A percentile compares a stretch with the other conserved stretches of the same genome.
Conservation (phyloP, 2,797 vertebrate species). For the Characodon lateralis region DNA sequence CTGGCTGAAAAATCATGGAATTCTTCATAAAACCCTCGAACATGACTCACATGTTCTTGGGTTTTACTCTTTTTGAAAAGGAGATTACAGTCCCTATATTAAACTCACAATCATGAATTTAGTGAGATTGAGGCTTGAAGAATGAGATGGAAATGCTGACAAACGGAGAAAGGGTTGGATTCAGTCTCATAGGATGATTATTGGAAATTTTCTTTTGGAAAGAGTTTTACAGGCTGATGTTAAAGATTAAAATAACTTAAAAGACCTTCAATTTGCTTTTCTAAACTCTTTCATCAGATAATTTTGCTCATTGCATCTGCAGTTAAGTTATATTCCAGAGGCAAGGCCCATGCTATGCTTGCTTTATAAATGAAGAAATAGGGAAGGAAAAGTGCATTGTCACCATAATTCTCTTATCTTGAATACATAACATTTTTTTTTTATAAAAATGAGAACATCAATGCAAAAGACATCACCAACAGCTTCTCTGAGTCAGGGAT, state of each 20-base stretch:
- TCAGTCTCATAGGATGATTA: conserved; percentile 36
- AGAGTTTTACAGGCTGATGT: conserved; percentile 27
- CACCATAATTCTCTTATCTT: conserved; percentile 1
- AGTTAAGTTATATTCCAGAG: not conserved
- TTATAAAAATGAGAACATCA: conserved; percentile 13
- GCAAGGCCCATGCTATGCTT: not conserved
- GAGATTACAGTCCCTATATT: conserved; percentile 3
- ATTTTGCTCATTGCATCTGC: not conserved
- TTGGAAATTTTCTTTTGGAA: conserved; percentile 54
- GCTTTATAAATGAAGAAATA: not conserved
- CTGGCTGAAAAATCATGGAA: not conserved
- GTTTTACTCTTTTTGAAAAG: not conserved
- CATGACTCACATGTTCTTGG: not conserved
- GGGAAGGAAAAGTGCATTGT: not conserved
- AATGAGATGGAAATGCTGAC: conserved; percentile 26
- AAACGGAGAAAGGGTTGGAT: conserved; percentile 20
- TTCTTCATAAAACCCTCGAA: not conserved
- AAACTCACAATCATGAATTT: not conserved
- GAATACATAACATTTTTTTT: conserved; percentile 14
- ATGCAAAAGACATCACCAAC: not conserved
- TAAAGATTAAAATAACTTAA: conserved; percentile 50
- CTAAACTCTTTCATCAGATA: not conserved
- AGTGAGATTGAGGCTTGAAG: conserved; percentile 12
- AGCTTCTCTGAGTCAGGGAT: not conserved
- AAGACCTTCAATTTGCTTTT: conserved; percentile 57